These are phyloP conservation scores for Sesia apiformis DNA, from an alignment of 2,888 invertebrate species.

Conservation along the genomic window DNA sequence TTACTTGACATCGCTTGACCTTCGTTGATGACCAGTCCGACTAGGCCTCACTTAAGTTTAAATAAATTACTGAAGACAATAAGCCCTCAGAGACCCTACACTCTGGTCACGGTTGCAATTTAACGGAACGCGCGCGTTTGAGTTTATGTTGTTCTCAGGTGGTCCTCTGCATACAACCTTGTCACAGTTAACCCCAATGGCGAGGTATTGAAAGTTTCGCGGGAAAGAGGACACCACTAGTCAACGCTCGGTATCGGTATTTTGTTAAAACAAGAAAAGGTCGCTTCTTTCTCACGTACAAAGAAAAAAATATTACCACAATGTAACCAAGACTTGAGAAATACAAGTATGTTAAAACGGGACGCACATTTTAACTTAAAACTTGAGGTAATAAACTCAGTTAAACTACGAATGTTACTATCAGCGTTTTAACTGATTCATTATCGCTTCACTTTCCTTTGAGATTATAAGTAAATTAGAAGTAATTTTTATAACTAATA, in stretches of 20 bases:
- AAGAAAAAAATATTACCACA: background rate
- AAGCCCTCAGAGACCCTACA: constrained; percentile 21
- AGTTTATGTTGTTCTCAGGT: constrained; percentile 51
- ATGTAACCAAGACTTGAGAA: too few species aligned
- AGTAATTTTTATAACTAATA: too few species aligned
- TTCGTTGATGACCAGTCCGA: constrained; percentile 36
- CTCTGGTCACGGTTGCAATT: constrained; percentile 32
- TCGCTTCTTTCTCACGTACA: background rate
- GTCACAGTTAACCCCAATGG: constrained; percentile 46
- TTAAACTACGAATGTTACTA: too few species aligned
- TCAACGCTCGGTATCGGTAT: background rate
- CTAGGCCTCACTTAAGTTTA: constrained; percentile 26
- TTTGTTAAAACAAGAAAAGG: background rate
- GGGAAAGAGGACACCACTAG: constrained; percentile 38
- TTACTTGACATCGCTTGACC: constrained; percentile 67
- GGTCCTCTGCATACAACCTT: constrained; percentile 56
- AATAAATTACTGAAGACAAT: constrained; percentile 22
- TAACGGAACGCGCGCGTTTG: constrained; percentile 45
- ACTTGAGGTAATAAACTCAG: too few species aligned
- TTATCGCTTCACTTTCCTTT: too few species aligned
- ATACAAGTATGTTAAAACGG: too few species aligned
- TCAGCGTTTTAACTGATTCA: too few species aligned
- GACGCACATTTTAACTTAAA: too few species aligned
- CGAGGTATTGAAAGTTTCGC: constrained; percentile 52
- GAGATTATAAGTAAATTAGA: too few species aligned